A percentile compares a stretch with the other conserved stretches of the same genome.
Evolutionary conservation across 2,888 invertebrate species (phyloP).

Genomic region (Dusona sp.): DNA sequence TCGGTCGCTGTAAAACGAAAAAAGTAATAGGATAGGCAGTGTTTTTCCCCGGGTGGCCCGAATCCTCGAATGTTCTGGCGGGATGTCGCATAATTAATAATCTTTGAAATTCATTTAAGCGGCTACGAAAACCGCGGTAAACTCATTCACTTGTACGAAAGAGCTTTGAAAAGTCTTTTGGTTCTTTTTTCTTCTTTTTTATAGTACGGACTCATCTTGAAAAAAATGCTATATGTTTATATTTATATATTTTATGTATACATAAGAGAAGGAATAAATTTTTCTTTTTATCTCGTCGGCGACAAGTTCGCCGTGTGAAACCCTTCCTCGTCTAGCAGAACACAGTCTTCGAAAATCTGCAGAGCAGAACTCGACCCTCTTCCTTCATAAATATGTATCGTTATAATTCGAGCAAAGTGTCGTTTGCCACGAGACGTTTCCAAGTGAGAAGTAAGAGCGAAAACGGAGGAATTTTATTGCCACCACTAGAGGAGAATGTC

Average conservation of each 20-base stretch:
- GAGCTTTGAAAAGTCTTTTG: slow-evolving; percentile 9
- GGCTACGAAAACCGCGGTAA: slow-evolving; percentile 2
- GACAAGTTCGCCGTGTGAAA: slow-evolving; percentile 22
- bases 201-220: background rate
- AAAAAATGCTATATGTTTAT: slow-evolving; percentile 11
- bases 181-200: background rate
- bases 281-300: slow-evolving; percentile 25
- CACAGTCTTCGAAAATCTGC: background rate
- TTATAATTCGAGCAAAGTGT: slow-evolving; percentile 61
- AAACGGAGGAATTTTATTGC: slow-evolving; percentile 21
- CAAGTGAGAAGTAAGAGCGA: slow-evolving; percentile 5
- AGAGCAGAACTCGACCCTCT: background rate
- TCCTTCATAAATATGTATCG: slow-evolving; percentile 62
- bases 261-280: slow-evolving; percentile 3
- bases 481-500: background rate
- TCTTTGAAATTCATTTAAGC: slow-evolving; percentile 33
- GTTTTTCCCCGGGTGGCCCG: slow-evolving; percentile 2
- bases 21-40: background rate
- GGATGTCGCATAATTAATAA: slow-evolving; percentile 45
- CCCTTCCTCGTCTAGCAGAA: background rate
- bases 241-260: slow-evolving; percentile 25
- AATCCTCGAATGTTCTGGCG: background rate
- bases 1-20: slow-evolving; percentile 1
- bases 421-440: slow-evolving; percentile 14
- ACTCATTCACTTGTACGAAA: background rate